Evolutionary conservation across 2,113 vertebrate species (phyloP).

Genomic region (Chamaea fasciata): DNA sequence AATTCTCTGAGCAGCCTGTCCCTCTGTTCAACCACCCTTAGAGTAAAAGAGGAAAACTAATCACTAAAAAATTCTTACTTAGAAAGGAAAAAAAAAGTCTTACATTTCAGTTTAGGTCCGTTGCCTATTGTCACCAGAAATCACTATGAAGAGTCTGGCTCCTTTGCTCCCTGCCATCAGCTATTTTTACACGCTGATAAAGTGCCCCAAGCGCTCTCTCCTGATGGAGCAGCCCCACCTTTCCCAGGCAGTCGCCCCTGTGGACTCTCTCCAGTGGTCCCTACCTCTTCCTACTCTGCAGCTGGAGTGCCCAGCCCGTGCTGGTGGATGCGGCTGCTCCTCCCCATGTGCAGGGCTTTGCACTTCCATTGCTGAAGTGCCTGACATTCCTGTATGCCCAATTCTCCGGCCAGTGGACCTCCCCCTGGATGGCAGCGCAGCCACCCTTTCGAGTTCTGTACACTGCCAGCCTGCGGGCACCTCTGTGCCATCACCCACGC

Average conservation of each 20-base stretch:
- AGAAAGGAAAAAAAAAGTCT: background rate
- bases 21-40: background rate
- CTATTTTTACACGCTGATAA: background rate
- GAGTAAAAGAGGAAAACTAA: background rate
- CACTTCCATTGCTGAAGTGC: background rate
- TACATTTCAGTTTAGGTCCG: background rate
- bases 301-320: background rate
- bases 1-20: background rate
- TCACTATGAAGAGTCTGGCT: background rate
- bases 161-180: background rate
- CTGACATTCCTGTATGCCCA: background rate
- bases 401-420: rapidly evolving
- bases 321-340: background rate
- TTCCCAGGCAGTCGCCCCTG: background rate
- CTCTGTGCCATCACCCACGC: background rate
- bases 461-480: background rate
- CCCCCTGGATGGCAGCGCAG: background rate
- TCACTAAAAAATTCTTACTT: background rate
- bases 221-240: background rate
- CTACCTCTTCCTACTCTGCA: background rate
- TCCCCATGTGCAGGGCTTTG: background rate
- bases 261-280: background rate
- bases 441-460: background rate
- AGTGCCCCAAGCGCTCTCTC: background rate
- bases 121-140: background rate